These are phyloP conservation scores for Anoplophora glabripennis DNA, from an alignment of 1,140 invertebrate genomes.

Conservation along the genomic window DNA sequence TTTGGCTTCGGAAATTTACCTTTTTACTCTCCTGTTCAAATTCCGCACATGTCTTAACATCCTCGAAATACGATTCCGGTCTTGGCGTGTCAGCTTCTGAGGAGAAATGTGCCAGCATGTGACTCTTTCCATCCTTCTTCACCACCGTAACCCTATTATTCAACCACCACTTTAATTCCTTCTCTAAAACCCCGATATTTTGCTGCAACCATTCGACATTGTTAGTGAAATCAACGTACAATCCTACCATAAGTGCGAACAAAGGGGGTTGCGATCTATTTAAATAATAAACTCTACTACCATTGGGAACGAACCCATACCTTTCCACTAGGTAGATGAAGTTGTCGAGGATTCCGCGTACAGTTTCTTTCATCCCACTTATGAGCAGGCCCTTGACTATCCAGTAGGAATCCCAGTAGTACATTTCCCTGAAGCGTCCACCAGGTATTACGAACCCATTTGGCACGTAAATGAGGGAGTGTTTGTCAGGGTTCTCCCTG, in stretches of 20 bases:
- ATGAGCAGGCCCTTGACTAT: slow-evolving; percentile 74
- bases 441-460: slow-evolving; percentile 84
- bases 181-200: slow-evolving; percentile 61
- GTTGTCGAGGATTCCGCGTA: slow-evolving; percentile 73
- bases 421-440: slow-evolving; percentile 81
- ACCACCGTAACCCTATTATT: slow-evolving; percentile 57
- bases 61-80: slow-evolving; percentile 74
- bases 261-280: slow-evolving; percentile 84
- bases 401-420: slow-evolving; percentile 92
- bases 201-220: slow-evolving; percentile 63
- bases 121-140: slow-evolving; percentile 55
- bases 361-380: slow-evolving; percentile 72
- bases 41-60: slow-evolving; percentile 47
- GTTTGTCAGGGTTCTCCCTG: slow-evolving; percentile 56
- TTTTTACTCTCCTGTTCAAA: slow-evolving; percentile 40
- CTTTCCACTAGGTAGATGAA: slow-evolving; percentile 62
- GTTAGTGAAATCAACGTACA: slow-evolving; percentile 63
- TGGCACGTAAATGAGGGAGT: slow-evolving; percentile 73
- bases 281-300: slow-evolving; percentile 72
- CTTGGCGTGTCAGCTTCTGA: slow-evolving; percentile 66
- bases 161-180: slow-evolving; percentile 68
- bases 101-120: slow-evolving; percentile 58
- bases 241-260: slow-evolving; percentile 72
- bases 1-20: no score
- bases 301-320: slow-evolving; percentile 63